Conservation (phyloP, 2,888 invertebrate genomes). For the Deroplatys truncata region DNA sequence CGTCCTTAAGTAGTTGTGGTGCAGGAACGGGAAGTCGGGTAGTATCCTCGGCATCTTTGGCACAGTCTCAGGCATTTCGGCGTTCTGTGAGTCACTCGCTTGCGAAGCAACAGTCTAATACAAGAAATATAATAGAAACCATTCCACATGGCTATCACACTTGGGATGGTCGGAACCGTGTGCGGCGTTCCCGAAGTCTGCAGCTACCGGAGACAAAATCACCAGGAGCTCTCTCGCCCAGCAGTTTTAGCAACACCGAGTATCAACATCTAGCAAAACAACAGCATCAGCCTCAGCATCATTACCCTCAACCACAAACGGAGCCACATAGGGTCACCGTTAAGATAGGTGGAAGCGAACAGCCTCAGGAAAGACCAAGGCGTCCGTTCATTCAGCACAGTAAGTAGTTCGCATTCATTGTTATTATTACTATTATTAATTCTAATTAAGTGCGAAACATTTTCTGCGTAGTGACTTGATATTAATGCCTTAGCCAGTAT, state of each 20-base stretch:
- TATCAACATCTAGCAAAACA: slow-evolving; percentile 37
- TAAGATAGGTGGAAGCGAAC: slow-evolving; percentile 40
- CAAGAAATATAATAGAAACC: slow-evolving; percentile 9
- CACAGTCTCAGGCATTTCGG: neutral
- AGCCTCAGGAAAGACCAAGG: slow-evolving; percentile 31
- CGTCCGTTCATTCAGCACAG: slow-evolving; percentile 39
- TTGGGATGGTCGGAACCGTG: slow-evolving; percentile 39
- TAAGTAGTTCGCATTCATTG: slow-evolving; percentile 34
- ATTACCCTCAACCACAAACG: slow-evolving; percentile 25
- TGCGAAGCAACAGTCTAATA: slow-evolving; percentile 9
- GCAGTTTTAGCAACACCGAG: slow-evolving; percentile 26
- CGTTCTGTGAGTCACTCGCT: neutral
- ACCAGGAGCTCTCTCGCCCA: slow-evolving; percentile 43
- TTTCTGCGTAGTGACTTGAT: too few relatives aligned
- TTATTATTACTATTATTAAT: too few relatives aligned
- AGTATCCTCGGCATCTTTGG: neutral
- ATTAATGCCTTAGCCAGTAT: too few relatives aligned
- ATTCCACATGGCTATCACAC: slow-evolving; percentile 22
- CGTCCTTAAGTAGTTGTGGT: slow-evolving; percentile 34
- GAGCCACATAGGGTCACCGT: slow-evolving; percentile 43
- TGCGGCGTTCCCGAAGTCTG: slow-evolving; percentile 55
- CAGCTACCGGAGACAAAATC: slow-evolving; percentile 59
- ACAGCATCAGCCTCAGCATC: slow-evolving; percentile 19
- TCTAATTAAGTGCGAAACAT: neutral
- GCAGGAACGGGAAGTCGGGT: neutral